These are phyloP conservation scores for Sanderia malayensis DNA, from an alignment of 30 jellyfish, hydroid and myxozoan genomes.

Conservation along the genomic window DNA sequence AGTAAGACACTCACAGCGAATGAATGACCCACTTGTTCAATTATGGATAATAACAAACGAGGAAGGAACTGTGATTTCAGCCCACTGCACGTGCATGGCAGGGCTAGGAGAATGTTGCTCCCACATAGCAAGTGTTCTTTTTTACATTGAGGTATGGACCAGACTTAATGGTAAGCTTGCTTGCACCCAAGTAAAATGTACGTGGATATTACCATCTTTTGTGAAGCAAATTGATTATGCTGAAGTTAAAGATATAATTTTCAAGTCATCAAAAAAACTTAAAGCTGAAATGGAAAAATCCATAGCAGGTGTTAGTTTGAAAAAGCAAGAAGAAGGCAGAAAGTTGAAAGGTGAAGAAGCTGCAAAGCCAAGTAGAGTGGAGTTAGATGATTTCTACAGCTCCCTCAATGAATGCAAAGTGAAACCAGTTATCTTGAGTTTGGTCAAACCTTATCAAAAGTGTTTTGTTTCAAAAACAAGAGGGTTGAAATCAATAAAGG, in stretches of 20 bases:
- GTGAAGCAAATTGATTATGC: background rate
- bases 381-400: background rate
- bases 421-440: background rate
- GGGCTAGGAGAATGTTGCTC: slow-evolving; percentile 12
- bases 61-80: background rate
- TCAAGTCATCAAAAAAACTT: background rate
- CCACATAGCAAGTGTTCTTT: slow-evolving; percentile 1
- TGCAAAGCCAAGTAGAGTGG: background rate
- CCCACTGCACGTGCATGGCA: slow-evolving; percentile 20
- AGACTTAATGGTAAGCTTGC: background rate
- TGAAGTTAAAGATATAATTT: background rate
- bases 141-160: background rate
- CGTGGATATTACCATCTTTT: background rate
- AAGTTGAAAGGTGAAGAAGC: too few species aligned
- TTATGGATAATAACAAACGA: background rate
- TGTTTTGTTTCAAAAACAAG: background rate
- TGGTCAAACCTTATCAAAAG: background rate
- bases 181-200: background rate
- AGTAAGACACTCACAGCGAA: slow-evolving; percentile 21
- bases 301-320: background rate
- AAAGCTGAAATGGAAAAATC: background rate
- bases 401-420: too few species aligned
- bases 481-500: too few species aligned
- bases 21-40: background rate
- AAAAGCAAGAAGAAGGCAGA: background rate